phyloP scores from a whole-genome alignment of 2,797 vertebrate genomes.

The Lates japonicus region DNA sequence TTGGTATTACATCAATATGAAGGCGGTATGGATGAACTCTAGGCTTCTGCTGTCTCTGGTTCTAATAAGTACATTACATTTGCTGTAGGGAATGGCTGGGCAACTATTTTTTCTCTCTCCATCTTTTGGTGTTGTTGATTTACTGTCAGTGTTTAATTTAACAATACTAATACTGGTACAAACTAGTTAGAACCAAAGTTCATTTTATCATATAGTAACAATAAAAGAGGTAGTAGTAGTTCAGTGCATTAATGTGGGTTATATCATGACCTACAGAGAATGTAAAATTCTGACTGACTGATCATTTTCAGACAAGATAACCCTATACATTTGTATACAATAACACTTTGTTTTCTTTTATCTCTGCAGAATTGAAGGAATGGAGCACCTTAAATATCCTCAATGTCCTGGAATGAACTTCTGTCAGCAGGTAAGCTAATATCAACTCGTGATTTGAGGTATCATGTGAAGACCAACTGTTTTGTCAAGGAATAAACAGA shows the following conservation, averaged over 20 bases:
- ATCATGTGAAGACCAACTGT: not conserved
- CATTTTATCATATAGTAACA: not conserved
- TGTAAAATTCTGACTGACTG: not conserved
- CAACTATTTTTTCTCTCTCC: not conserved
- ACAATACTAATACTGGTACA: not conserved
- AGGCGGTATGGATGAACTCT: too few relatives aligned
- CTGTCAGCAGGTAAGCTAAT: slow-evolving; percentile 90
- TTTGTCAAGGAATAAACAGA: not conserved
- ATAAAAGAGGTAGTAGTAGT: not conserved
- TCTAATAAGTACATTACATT: not conserved
- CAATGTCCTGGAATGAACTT: slow-evolving; percentile 89
- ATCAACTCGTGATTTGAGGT: not conserved
- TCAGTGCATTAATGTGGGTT: not conserved
- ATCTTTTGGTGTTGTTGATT: too few relatives aligned
- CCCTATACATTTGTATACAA: not conserved
- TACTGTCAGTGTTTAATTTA: too few relatives aligned
- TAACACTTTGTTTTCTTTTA: slow-evolving; percentile 17
- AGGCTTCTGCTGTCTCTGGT: too few relatives aligned
- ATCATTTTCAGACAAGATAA: not conserved
- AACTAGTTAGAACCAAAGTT: not conserved
- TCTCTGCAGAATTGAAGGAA: slow-evolving; percentile 88
- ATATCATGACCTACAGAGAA: not conserved
- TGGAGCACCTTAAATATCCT: slow-evolving; percentile 88
- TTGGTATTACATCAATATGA: not conserved
- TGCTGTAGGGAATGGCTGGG: not conserved